Evolutionary conservation across 2,797 vertebrate species (phyloP).

Genomic region (Phalloptychus januarius): DNA sequence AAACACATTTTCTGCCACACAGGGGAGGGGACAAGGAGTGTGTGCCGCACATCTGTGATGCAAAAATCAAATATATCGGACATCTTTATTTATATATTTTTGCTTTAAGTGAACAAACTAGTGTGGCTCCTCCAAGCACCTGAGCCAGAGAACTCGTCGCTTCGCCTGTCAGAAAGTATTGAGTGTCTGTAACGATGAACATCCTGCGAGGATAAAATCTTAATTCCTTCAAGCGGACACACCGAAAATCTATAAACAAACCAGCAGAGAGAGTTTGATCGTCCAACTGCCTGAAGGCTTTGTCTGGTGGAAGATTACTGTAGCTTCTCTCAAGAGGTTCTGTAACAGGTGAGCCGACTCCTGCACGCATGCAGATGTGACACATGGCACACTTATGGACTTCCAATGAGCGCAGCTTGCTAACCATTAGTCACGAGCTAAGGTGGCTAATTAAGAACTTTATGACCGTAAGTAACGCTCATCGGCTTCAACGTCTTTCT

Average conservation of each 20-base stretch:
- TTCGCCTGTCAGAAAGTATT: conserved; percentile 55
- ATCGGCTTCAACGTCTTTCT: not conserved
- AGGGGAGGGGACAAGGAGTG: conserved; percentile 41
- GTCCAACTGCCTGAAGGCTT: conserved; percentile 59
- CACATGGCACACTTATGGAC: conserved; percentile 46
- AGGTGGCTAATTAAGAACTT: not conserved
- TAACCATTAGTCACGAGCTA: not conserved
- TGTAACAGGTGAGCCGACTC: conserved; percentile 61
- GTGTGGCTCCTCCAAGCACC: conserved; percentile 17
- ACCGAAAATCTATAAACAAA: conserved; percentile 75
- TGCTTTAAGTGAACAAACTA: conserved; percentile 14
- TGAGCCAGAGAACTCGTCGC: conserved; percentile 42
- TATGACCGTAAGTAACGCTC: not conserved
- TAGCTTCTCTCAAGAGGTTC: conserved; percentile 53
- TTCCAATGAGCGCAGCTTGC: conserved; percentile 48
- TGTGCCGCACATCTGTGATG: conserved; percentile 48
- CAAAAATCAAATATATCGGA: conserved; percentile 50
- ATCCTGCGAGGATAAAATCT: conserved; percentile 58
- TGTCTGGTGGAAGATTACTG: conserved; percentile 68
- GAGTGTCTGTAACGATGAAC: conserved; percentile 61
- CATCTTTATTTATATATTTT: conserved; percentile 52
- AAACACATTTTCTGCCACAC: conserved; percentile 51
- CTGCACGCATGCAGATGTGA: conserved; percentile 65
- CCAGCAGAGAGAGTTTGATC: conserved; percentile 55
- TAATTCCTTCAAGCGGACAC: conserved; percentile 66